Evolutionary conservation across 2,113 vertebrate species (phyloP).

Genomic region (Marmota flaviventris): DNA sequence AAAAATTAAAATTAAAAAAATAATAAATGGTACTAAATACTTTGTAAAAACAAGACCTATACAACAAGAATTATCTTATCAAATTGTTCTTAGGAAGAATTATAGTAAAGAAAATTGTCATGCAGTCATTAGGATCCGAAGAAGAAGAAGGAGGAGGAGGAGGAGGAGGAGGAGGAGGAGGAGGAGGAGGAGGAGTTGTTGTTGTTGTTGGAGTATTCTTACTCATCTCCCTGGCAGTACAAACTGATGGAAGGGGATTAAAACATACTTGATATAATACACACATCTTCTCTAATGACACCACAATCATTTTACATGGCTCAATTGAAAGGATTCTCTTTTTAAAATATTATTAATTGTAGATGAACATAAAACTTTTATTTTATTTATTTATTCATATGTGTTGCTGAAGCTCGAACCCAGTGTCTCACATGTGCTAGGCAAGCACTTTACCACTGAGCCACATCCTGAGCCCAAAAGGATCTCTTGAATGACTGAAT

Average conservation of each 20-base stretch:
- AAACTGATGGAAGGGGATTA: not conserved
- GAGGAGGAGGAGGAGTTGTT: no score
- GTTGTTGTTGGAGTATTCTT: not conserved
- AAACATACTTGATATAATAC: not conserved
- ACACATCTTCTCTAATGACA: not conserved
- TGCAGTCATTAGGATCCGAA: not conserved
- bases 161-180: no score
- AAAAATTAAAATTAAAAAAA: no score
- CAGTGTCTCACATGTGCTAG: no score
- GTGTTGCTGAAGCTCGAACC: no score
- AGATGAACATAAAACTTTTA: no score
- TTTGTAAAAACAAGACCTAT: not conserved
- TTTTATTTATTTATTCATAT: no score
- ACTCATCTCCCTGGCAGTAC: not conserved
- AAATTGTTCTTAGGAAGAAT: not conserved
- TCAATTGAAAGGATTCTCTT: not conserved
- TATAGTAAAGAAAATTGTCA: not conserved
- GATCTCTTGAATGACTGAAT: no score
- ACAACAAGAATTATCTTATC: not conserved
- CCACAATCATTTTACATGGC: not conserved
- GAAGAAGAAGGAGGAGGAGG: no score
- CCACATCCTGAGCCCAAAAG: no score
- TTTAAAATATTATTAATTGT: no score
- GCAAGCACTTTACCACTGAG: no score
- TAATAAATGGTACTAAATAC: not conserved